Evolutionary conservation across 2,797 vertebrate species (phyloP).

Genomic region (Lepilemur septentrionalis): DNA sequence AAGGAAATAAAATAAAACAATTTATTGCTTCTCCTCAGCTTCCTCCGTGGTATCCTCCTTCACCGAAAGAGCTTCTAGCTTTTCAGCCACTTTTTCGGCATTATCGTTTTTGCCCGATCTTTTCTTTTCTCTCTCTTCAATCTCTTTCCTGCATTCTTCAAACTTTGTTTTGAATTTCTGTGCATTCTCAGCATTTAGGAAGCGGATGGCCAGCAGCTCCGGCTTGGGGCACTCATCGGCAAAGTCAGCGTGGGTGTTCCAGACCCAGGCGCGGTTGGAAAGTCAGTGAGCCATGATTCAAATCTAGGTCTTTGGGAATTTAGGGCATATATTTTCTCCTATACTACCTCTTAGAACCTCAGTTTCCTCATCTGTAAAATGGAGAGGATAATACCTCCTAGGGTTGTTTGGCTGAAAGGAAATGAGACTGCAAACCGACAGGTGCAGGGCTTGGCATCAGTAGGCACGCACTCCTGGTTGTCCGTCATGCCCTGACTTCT

Average conservation of each 20-base stretch:
- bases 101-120: constrained; percentile 86
- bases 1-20: no score
- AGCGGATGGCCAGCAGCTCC: no score
- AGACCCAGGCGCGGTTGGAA: no score
- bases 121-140: constrained; percentile 89
- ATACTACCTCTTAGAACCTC: not conserved
- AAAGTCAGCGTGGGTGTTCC: no score
- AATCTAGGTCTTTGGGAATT: not conserved
- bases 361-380: not conserved
- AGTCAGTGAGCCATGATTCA: not conserved
- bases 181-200: no score
- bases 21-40: constrained; percentile 91
- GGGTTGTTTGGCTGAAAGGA: not conserved
- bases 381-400: not conserved
- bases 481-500: not conserved
- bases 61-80: constrained; percentile 96
- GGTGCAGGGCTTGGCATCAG: accelerated
- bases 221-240: no score
- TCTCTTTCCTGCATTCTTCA: constrained; percentile 97
- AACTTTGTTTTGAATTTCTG: constrained; percentile 99
- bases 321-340: not conserved
- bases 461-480: accelerated
- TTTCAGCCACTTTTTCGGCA: constrained; percentile 93
- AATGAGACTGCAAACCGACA: not conserved
- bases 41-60: constrained; percentile 89